Conservation (phyloP, 2,888 invertebrate species). For the Oegoconia quadripuncta region DNA sequence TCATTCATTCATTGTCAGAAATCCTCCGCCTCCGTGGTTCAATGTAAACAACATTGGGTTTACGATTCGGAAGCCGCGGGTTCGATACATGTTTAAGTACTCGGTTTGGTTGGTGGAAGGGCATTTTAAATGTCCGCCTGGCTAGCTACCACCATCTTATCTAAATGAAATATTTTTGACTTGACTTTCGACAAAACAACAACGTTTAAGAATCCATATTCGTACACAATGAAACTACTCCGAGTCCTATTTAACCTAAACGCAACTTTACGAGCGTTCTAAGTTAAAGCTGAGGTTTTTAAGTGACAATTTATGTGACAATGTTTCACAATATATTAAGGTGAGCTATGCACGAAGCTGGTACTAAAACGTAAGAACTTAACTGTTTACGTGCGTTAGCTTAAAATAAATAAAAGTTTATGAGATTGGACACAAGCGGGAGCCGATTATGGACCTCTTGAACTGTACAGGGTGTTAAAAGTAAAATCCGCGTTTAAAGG, state of each 20-base stretch:
- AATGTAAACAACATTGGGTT: no score
- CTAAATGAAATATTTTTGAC: no score
- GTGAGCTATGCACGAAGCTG: slow-evolving; percentile 26
- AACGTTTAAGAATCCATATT: neutral
- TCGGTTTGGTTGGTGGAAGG: no score
- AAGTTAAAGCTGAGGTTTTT: slow-evolving; percentile 41
- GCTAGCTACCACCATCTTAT: no score
- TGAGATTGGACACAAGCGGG: slow-evolving; percentile 23
- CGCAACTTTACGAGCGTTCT: slow-evolving; percentile 36
- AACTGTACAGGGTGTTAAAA: no score
- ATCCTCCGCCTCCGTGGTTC: no score
- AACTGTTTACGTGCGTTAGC: slow-evolving; percentile 31
- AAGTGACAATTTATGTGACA: slow-evolving; percentile 57
- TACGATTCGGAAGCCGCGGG: no score
- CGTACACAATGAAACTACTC: neutral
- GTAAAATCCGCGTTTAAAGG: no score
- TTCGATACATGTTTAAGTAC: no score
- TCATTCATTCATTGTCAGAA: no score
- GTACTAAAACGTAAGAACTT: slow-evolving; percentile 39
- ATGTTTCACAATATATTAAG: slow-evolving; percentile 48
- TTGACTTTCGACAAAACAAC: no score
- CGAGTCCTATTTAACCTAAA: slow-evolving; percentile 14
- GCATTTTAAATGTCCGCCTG: no score
- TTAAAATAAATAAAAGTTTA: slow-evolving; percentile 41
- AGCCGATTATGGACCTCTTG: slow-evolving; percentile 18